These are phyloP conservation scores for Megalopta genalis DNA, from an alignment of 1,140 invertebrate species.

Conservation along the genomic window DNA sequence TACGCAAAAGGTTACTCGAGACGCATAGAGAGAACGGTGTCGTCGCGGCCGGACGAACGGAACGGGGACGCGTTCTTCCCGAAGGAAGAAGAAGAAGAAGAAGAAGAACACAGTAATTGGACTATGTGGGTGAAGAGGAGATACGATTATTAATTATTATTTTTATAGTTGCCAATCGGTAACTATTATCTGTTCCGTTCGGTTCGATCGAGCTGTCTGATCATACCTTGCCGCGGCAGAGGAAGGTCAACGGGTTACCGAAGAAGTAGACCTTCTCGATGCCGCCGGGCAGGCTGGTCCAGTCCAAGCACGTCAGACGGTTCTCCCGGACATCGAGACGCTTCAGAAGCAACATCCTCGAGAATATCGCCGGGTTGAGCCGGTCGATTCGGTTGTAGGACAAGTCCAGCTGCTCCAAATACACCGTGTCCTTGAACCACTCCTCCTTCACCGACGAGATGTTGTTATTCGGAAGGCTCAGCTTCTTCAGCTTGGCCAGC, in stretches of 20 bases:
- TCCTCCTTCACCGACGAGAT: conserved; percentile 53
- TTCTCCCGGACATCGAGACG: conserved; percentile 70
- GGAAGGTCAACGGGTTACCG: conserved; percentile 68
- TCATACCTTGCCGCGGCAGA: conserved; percentile 69
- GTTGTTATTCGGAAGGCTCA: conserved; percentile 68
- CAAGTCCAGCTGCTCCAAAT: conserved; percentile 70
- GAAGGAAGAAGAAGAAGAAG: too few species aligned
- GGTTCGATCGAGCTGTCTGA: too few species aligned
- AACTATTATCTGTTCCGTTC: too few species aligned
- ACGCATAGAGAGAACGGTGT: not conserved
- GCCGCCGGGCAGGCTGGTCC: conserved; percentile 52
- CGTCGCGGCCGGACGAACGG: too few species aligned
- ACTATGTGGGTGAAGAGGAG: too few species aligned
- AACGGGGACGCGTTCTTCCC: too few species aligned
- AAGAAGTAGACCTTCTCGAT: conserved; percentile 70
- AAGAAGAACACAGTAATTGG: too few species aligned
- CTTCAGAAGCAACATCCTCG: conserved; percentile 56
- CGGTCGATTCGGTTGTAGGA: conserved; percentile 68
- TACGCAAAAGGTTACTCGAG: not conserved
- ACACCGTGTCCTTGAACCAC: conserved; percentile 65
- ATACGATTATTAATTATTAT: too few species aligned
- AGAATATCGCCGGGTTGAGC: conserved; percentile 60
- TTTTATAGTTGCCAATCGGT: too few species aligned
- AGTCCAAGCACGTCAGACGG: conserved; percentile 62
- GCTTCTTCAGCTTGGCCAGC: conserved; percentile 60